Percentiles rank a stretch among this genome's conserved stretches.
Conservation (phyloP, 1,140 invertebrate genomes). For the Pectinophora gossypiella region DNA sequence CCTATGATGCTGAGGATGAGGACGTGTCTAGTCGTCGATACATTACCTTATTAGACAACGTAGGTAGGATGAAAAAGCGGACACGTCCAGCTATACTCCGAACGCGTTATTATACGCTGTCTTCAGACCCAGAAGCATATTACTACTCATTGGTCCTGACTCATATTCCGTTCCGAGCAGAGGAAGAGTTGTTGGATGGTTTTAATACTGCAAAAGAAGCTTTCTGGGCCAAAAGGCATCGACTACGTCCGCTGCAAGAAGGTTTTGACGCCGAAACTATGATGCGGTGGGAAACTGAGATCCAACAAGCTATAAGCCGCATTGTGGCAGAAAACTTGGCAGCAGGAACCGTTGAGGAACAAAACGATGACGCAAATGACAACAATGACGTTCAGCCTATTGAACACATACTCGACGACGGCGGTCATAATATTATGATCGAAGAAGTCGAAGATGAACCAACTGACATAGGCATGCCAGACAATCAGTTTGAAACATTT, state of each 20-base stretch:
- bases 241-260: slow-evolving; percentile 30
- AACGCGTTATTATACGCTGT: slow-evolving; percentile 1
- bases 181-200: slow-evolving; percentile 18
- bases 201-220: slow-evolving; percentile 37
- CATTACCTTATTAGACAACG: background rate
- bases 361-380: background rate
- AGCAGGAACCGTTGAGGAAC: background rate
- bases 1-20: background rate
- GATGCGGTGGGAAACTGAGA: slow-evolving; percentile 20
- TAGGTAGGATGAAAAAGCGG: background rate
- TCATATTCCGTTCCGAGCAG: background rate
- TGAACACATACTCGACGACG: background rate
- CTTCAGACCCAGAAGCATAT: slow-evolving; percentile 1
- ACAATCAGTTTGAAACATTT: slow-evolving; percentile 17
- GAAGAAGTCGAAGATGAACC: slow-evolving; percentile 22
- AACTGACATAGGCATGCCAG: slow-evolving; percentile 12
- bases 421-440: slow-evolving; percentile 34
- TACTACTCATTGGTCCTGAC: background rate
- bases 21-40: background rate
- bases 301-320: slow-evolving; percentile 1
- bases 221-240: slow-evolving; percentile 30
- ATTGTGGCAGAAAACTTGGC: slow-evolving; percentile 1
- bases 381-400: background rate
- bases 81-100: background rate
- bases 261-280: slow-evolving; percentile 27